Conservation (phyloP, 2,888 invertebrate genomes). For the Sclerodermus sp. region DNA sequence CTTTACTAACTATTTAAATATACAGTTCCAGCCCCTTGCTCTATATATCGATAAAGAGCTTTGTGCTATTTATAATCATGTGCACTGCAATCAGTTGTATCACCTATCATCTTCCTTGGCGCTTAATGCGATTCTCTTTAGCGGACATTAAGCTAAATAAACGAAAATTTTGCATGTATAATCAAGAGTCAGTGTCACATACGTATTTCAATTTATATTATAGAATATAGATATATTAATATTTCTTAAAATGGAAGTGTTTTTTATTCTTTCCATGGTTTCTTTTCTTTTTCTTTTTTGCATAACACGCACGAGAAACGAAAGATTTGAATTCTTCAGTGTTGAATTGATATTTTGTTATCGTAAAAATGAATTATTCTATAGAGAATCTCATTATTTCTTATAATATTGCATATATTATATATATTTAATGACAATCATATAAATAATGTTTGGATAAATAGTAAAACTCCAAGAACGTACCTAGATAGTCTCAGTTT, state of each 20-base stretch:
- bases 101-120: conserved; percentile 42
- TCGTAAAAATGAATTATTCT: conserved; percentile 7
- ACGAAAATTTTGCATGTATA: background rate
- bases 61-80: conserved; percentile 57
- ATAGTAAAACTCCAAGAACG: conserved; percentile 41
- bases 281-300: background rate
- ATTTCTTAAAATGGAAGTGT: background rate
- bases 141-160: conserved; percentile 17
- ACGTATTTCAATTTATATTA: background rate
- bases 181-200: background rate
- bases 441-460: conserved; percentile 45
- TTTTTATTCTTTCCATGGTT: too few species aligned
- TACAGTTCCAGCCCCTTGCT: conserved; percentile 47
- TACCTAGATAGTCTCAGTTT: conserved; percentile 32
- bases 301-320: background rate
- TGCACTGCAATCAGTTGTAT: conserved; percentile 44
- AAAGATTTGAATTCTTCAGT: too few species aligned
- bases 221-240: background rate
- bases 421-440: conserved; percentile 27
- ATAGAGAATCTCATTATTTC: conserved; percentile 33
- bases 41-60: conserved; percentile 42
- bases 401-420: conserved; percentile 23
- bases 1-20: conserved; percentile 42
- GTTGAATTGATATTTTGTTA: background rate
- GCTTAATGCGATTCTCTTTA: conserved; percentile 42